Conservation (phyloP, 2,888 invertebrate species). For the Tetranychus truncatus region DNA sequence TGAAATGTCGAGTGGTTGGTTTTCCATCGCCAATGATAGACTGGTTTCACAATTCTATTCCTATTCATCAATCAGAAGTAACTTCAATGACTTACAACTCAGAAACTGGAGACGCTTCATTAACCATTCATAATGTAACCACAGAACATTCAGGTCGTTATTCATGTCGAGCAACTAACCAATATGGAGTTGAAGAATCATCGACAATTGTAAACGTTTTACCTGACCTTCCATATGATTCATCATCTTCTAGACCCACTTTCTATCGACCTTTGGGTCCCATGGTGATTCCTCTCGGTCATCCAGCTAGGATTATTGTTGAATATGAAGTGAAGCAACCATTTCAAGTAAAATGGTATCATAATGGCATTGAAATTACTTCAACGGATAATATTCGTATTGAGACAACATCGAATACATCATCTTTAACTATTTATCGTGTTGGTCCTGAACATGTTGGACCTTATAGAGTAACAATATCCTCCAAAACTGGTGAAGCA, state of each 20-base stretch:
- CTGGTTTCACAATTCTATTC: neutral
- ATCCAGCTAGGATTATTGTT: neutral
- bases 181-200: neutral
- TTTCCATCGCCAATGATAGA: neutral
- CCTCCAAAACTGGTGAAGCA: neutral
- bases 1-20: neutral
- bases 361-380: neutral
- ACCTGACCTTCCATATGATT: neutral
- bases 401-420: neutral
- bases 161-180: neutral
- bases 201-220: neutral
- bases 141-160: neutral
- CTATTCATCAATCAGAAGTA: neutral
- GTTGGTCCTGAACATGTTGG: slow-evolving; percentile 3
- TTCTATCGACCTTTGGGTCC: neutral
- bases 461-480: neutral
- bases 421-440: neutral
- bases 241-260: neutral
- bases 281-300: neutral
- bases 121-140: neutral
- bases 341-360: neutral
- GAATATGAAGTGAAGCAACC: neutral
- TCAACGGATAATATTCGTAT: neutral
- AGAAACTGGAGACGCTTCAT: neutral
- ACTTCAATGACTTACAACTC: neutral